These are phyloP conservation scores for Drosophila virilis DNA, from an alignment of 1,140 invertebrate species.

Conservation along the genomic window DNA sequence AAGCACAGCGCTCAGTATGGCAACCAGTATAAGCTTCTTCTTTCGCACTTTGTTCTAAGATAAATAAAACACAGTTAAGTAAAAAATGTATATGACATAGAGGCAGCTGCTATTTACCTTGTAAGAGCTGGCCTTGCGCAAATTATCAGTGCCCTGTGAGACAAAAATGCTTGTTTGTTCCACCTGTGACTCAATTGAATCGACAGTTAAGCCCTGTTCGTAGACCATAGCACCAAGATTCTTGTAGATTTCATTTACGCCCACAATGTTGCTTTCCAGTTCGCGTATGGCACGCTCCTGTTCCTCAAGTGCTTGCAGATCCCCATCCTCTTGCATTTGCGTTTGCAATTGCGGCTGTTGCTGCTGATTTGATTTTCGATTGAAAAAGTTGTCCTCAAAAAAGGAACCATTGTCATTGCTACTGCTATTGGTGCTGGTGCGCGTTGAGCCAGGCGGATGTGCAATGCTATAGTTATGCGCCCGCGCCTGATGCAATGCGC, in stretches of 20 bases:
- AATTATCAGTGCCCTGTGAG: conserved; percentile 91
- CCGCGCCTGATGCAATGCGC: conserved; percentile 73
- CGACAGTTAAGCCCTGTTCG: conserved; percentile 98
- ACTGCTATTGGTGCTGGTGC: conserved; percentile 60
- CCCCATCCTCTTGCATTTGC: conserved; percentile 92
- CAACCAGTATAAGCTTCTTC: conserved; percentile 92
- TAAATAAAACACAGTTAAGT: conserved; percentile 43
- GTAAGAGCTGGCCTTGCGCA: conserved; percentile 92
- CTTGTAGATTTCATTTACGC: conserved; percentile 99
- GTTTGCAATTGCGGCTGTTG: conserved; percentile 87
- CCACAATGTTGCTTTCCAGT: conserved; percentile 96
- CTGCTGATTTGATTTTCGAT: conserved; percentile 84
- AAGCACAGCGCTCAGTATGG: conserved; percentile 88
- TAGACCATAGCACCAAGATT: conserved; percentile 98
- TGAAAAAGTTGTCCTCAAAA: conserved; percentile 82
- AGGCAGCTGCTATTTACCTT: conserved; percentile 85
- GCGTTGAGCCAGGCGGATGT: conserved; percentile 76
- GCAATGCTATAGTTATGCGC: conserved; percentile 75
- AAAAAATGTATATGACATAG: conserved; percentile 1
- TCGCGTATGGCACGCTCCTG: conserved; percentile 95
- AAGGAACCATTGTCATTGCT: conserved; percentile 72
- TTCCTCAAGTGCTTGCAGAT: conserved; percentile 93
- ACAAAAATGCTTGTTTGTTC: conserved; percentile 96
- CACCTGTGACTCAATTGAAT: conserved; percentile 98
- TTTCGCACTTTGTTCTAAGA: conserved; percentile 92